phyloP scores from a whole-genome alignment of 2,113 vertebrate species.

The Entomyzon cyanotis region DNA sequence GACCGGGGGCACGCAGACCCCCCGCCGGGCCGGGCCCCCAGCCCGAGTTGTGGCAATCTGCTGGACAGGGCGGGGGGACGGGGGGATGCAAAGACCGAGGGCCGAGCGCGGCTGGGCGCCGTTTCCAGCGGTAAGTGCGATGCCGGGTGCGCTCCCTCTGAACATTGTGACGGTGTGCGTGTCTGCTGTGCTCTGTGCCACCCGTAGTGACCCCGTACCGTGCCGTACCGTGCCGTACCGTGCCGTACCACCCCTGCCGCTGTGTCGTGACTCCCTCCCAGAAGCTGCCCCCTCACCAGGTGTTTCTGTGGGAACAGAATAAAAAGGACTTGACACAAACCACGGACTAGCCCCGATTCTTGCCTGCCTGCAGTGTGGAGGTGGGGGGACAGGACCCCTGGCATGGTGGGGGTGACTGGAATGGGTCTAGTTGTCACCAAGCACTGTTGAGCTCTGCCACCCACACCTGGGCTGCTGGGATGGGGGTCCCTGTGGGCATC shows the following conservation, averaged over 20 bases:
- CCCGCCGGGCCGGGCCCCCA: slow-evolving; percentile 70
- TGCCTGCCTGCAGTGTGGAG: neutral
- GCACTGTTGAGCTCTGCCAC: neutral
- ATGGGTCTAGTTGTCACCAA: neutral
- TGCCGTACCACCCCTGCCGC: slow-evolving; percentile 76
- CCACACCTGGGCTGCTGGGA: neutral
- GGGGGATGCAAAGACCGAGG: slow-evolving; percentile 68
- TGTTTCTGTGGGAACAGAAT: slow-evolving; percentile 95
- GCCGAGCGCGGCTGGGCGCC: slow-evolving; percentile 75
- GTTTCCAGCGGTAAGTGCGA: slow-evolving; percentile 89
- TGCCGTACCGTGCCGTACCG: slow-evolving; percentile 52
- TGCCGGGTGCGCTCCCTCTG: slow-evolving; percentile 88
- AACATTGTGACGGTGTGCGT: slow-evolving; percentile 94
- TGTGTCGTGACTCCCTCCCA: slow-evolving; percentile 91
- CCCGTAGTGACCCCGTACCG: slow-evolving; percentile 85
- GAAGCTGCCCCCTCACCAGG: slow-evolving; percentile 89
- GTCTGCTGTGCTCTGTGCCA: slow-evolving; percentile 96
- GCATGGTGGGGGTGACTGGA: fast-evolving
- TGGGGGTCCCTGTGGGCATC: too few relatives aligned
- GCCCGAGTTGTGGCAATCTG: neutral
- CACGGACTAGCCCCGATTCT: slow-evolving; percentile 17
- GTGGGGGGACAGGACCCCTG: fast-evolving
- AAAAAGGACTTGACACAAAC: slow-evolving; percentile 87
- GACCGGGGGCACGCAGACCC: slow-evolving; percentile 73
- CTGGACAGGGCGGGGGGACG: neutral